These are phyloP conservation scores for Sisor rabdophorus DNA, from an alignment of 2,113 vertebrate species.

Conservation along the genomic window DNA sequence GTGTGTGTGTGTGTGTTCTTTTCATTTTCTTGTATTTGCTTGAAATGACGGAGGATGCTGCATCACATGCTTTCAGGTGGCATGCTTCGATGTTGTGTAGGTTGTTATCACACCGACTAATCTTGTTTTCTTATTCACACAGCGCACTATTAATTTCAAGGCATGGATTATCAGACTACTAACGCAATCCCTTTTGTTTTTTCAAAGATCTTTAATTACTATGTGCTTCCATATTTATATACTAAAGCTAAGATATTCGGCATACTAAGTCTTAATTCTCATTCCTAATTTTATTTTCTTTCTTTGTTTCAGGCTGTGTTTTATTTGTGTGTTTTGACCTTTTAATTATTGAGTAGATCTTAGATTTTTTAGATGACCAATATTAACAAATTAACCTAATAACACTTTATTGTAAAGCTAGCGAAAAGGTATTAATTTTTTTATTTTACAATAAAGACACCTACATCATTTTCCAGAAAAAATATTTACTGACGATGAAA, in stretches of 20 bases:
- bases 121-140: constrained; percentile 40
- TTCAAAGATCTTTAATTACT: background rate
- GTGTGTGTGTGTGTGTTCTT: constrained; percentile 35
- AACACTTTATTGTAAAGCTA: too few species aligned
- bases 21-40: constrained; percentile 57
- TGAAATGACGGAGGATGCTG: constrained; percentile 52
- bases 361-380: background rate
- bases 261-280: background rate
- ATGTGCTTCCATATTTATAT: background rate
- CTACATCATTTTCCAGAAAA: background rate
- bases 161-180: constrained; percentile 46
- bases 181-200: constrained; percentile 2
- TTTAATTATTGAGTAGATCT: constrained; percentile 3
- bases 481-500: background rate
- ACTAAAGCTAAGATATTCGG: background rate
- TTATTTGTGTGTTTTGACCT: background rate
- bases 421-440: too few species aligned
- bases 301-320: background rate
- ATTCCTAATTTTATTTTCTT: background rate
- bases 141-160: constrained; percentile 63
- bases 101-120: constrained; percentile 54
- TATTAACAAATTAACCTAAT: background rate
- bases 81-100: constrained; percentile 63
- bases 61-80: constrained; percentile 52
- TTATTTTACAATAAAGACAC: too few species aligned